A percentile compares a stretch with the other conserved stretches of the same genome.
Conservation (phyloP, 1,140 invertebrate genomes). For the Microplitis mediator region DNA sequence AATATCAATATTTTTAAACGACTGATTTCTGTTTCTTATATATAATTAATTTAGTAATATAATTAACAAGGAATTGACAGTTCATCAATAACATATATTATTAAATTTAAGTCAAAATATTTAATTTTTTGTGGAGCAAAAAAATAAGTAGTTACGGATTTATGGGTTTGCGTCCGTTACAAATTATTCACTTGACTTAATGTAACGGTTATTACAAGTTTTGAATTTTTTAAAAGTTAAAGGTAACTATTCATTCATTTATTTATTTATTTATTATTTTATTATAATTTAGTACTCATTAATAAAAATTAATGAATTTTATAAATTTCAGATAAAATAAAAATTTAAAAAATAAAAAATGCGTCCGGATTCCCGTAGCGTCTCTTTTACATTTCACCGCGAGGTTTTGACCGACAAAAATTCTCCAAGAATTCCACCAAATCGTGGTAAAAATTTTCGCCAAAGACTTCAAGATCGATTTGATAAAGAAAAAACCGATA, state of each 20-base stretch:
- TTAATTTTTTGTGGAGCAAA: not conserved
- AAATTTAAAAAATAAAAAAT: constrained; percentile 33
- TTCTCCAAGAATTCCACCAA: constrained; percentile 35
- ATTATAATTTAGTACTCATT: not conserved
- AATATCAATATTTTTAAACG: too few species aligned
- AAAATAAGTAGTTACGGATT: not conserved
- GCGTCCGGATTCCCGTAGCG: constrained; percentile 58
- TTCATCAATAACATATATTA: too few species aligned
- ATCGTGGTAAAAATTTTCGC: constrained; percentile 42
- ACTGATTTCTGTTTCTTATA: too few species aligned
- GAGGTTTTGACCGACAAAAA: constrained; percentile 43
- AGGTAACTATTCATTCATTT: not conserved
- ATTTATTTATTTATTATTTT: not conserved
- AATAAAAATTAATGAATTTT: not conserved
- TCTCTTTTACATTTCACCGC: constrained; percentile 59
- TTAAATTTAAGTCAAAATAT: not conserved
- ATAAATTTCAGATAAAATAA: not conserved
- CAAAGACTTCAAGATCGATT: constrained; percentile 59
- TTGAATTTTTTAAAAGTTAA: not conserved
- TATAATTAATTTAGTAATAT: too few species aligned
- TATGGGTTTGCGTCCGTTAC: not conserved
- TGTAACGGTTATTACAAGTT: not conserved
- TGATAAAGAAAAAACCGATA: constrained; percentile 48
- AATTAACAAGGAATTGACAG: too few species aligned
- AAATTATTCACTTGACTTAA: not conserved